Evolutionary conservation across 2,113 vertebrate species (phyloP).

Genomic region (Irena cyanogastra): DNA sequence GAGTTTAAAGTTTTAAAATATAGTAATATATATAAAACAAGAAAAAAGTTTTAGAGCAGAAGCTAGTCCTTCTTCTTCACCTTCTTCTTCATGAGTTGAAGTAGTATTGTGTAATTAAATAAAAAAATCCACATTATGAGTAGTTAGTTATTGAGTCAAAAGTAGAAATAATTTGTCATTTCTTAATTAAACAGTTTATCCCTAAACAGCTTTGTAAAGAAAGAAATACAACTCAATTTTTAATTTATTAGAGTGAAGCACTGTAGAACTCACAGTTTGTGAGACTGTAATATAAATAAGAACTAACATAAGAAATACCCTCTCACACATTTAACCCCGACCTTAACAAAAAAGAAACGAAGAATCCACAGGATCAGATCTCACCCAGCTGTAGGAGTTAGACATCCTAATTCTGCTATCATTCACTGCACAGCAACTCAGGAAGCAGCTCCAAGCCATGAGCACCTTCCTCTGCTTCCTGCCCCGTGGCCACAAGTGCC

Average conservation of each 20-base stretch:
- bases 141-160: not conserved
- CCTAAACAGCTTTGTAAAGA: not conserved
- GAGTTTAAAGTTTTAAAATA: not conserved
- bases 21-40: not conserved
- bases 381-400: not conserved
- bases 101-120: not conserved
- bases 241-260: not conserved
- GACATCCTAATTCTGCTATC: not conserved
- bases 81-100: not conserved
- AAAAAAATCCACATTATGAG: not conserved
- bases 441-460: not conserved
- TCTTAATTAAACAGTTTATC: not conserved
- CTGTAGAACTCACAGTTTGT: not conserved
- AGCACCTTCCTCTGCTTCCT: not conserved
- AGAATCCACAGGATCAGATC: not conserved
- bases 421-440: not conserved
- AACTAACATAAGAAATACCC: not conserved
- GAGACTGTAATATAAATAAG: not conserved
- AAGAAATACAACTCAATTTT: not conserved
- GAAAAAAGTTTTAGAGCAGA: not conserved
- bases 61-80: not conserved
- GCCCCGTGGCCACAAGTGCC: not conserved
- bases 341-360: not conserved
- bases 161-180: not conserved
- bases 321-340: not conserved